Base-by-base conservation (phyloP, 30 jellyfish, hydroid and myxozoan genomes). In the Sanderia malayensis region DNA sequence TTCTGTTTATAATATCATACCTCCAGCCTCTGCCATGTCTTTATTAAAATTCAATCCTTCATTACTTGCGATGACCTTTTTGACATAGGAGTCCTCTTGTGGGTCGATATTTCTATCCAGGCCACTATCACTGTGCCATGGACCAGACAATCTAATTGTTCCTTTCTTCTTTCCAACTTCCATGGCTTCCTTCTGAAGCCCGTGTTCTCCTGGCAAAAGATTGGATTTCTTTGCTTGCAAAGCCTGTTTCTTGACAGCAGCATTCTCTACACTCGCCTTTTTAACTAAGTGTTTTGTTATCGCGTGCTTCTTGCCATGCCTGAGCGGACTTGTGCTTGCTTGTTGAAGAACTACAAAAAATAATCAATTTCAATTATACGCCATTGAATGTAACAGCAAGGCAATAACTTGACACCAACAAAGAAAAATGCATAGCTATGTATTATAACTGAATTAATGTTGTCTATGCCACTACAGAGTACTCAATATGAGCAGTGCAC, bases 11-110 rank as follows among this genome's bases (percentile, higher is more conserved):
- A 8, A 15, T 28, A 23, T 21, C 84, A 25, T 29, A 90, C 97
- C 97, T 72, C 97, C 97, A 30, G 97, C 97, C 64, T 90, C 97
- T 32, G 97, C 97, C 92, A 90, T 90, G 46, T 90, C 97, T 84
- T 90, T 90, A 46, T 90, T 90, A 76, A 90, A 90, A 41, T 90
- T 90, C 24, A 90, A 58, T 17, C 97, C 97, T 77, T 90, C 97
- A 60, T 90, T 90, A 57, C 96, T 90, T 15, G 97, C 86, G 17
- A 90, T 90, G 22, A 90, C 75, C 33, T 90, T 90, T 83, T 90
- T 90, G 58, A 90, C 97, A 41, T 90, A 90, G 0, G 97, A 76
- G 58, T 90, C 97, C 65, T 90, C 97, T 81, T 64, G 86, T 25
- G 95, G 94, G 67, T 90, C 97, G 37, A 90, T 92, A 70, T 90